Base-by-base conservation (phyloP, 2,113 vertebrate species). In the Thermophis baileyi region DNA sequence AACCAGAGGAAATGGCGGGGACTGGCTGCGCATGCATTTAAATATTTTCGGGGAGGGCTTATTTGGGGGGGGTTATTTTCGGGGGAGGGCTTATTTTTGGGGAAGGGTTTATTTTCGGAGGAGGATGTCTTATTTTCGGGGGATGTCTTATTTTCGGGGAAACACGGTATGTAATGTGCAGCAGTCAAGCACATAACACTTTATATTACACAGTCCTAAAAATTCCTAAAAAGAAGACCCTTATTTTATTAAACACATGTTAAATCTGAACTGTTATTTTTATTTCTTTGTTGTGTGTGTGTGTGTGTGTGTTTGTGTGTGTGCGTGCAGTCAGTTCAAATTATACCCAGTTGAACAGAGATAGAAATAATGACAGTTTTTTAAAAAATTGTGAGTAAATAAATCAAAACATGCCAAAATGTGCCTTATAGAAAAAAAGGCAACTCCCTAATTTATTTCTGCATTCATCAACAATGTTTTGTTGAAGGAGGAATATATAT, bases 401-500 rank as follows among this genome's bases (percentile, higher is more conserved):
- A 92, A 87, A 94, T 92, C 25, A 93, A 89, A 95, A 95, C 93
- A 27, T 92, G 50, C 93, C 91, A 93, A 93, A 96, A 90, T 46
- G 27, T 74, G 35, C 89, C 95, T 94, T 74, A 90, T 85, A 3
- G n/a, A 54, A 88, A 94, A 51, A 94, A 94, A 94, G 69, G 22
- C 6, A 91, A 24, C 50, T 89, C 85, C 95, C 47, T 94, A 95
- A 95, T 94, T 94, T 94, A 60, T 89, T 94, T 91, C 91, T 92
- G 47, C 11, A 92, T 94, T 95, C 95, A 91, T 93, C 93, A 89
- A 63, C 89, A 88, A 46, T 91, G 85, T 93, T 96, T 96, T 90
- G 2, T 94, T n/a, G 35, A 63, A 90, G 35, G 35, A 94, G 90
- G 93, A 96, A 95, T 95, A 91, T 95, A 94, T 96, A 95, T 96